phyloP scores from a whole-genome alignment of 2,797 vertebrate genomes.

The Cyclopterus lumpus region DNA sequence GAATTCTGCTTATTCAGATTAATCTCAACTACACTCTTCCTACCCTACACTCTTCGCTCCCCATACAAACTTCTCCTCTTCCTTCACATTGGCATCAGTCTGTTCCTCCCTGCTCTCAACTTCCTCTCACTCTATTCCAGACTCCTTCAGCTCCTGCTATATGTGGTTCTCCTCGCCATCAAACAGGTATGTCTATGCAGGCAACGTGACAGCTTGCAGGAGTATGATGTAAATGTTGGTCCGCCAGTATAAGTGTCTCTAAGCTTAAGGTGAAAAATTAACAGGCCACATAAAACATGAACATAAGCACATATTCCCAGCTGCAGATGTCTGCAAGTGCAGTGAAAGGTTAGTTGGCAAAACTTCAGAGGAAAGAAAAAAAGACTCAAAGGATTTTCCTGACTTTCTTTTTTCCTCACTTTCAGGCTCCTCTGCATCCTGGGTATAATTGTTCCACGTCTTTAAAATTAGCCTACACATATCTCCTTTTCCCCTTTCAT shows the following conservation, averaged over 20 bases:
- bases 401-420: not conserved
- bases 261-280: conserved; percentile 46
- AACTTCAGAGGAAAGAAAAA: not conserved
- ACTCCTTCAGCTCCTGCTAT: conserved; percentile 15
- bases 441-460: conserved; percentile 28
- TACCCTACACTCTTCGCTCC: not conserved
- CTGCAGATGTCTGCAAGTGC: not conserved
- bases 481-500: conserved; percentile 26
- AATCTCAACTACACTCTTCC: conserved; percentile 33
- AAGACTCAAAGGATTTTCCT: not conserved
- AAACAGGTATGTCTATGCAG: conserved; percentile 7
- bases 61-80: not conserved
- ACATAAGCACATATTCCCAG: not conserved
- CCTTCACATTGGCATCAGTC: conserved; percentile 5
- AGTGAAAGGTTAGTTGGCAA: conserved; percentile 30
- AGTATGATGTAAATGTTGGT: conserved; percentile 48
- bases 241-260: conserved; percentile 47
- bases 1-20: conserved; percentile 32
- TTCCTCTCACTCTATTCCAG: conserved; percentile 3
- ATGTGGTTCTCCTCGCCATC: conserved; percentile 19
- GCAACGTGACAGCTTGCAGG: conserved; percentile 38
- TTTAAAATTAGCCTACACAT: conserved; percentile 37
- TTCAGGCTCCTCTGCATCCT: conserved; percentile 6
- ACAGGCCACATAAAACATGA: conserved; percentile 22
- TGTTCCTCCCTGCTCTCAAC: conserved; percentile 1